A percentile compares a stretch with the other conserved stretches of the same genome.
phyloP scores from a whole-genome alignment of 2,797 vertebrate genomes.

The Chrosomus eos region DNA sequence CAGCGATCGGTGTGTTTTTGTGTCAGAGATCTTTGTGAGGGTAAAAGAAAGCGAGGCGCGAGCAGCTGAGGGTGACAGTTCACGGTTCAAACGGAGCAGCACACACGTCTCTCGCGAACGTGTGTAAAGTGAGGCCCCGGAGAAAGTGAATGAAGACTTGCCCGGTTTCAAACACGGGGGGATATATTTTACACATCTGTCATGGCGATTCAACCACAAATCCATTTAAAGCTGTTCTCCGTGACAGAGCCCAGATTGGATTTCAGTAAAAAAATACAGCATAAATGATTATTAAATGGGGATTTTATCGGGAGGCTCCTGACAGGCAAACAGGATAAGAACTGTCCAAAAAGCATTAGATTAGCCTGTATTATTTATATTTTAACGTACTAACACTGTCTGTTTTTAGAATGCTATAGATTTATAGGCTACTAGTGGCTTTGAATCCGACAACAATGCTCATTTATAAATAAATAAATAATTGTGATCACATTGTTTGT shows the following conservation, averaged over 20 bases:
- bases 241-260: constrained; percentile 81
- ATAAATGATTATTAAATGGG: constrained; percentile 60
- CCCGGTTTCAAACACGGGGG: constrained; percentile 69
- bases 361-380: not conserved
- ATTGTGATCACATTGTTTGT: not conserved
- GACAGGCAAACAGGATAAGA: constrained; percentile 31
- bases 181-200: constrained; percentile 97
- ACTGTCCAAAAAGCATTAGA: not conserved
- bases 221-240: constrained; percentile 81
- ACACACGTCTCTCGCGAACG: constrained; percentile 90
- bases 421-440: not conserved
- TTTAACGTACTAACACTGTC: not conserved
- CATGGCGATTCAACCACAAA: constrained; percentile 84
- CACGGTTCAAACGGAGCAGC: constrained; percentile 88
- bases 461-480: not conserved
- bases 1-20: constrained; percentile 87
- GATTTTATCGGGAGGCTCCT: constrained; percentile 48
- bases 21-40: constrained; percentile 85
- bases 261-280: constrained; percentile 70
- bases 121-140: constrained; percentile 72
- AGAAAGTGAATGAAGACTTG: constrained; percentile 82
- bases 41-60: constrained; percentile 78
- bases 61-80: constrained; percentile 99
- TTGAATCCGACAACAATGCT: not conserved
- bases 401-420: not conserved